Evolutionary conservation across 2,113 vertebrate genomes (phyloP).

Genomic region (Vombatus ursinus): DNA sequence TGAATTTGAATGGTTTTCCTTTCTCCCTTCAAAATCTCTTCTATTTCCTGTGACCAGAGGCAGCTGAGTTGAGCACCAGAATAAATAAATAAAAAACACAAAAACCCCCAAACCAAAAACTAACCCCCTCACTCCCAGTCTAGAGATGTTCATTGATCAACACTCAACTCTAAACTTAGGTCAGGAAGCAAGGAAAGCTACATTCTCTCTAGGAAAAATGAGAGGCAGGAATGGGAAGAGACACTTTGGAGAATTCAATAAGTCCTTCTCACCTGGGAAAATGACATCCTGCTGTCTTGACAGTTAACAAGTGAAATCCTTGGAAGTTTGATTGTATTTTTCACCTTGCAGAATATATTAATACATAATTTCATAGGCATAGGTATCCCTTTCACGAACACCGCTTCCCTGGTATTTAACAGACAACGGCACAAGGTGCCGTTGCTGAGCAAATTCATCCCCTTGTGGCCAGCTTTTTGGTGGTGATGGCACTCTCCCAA

Average conservation of each 20-base stretch:
- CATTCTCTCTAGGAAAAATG: neutral
- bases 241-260: neutral
- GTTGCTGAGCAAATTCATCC: neutral
- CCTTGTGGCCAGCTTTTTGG: neutral
- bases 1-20: constrained; percentile 48
- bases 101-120: constrained; percentile 14
- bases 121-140: neutral
- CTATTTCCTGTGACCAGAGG: constrained; percentile 52
- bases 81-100: constrained; percentile 14
- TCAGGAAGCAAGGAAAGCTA: neutral
- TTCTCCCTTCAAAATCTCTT: constrained; percentile 50
- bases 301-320: neutral
- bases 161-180: constrained; percentile 1
- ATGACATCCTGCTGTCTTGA: neutral
- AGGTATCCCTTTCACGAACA: neutral
- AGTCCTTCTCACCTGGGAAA: neutral
- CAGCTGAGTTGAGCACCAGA: constrained; percentile 54
- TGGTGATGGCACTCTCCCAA: neutral
- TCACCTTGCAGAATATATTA: neutral
- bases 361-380: neutral
- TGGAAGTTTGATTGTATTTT: neutral
- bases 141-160: constrained; percentile 26
- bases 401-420: neutral
- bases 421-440: neutral
- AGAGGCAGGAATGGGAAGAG: neutral